Conservation (phyloP, 2,797 vertebrate genomes). For the Pangasius larnaudii region DNA sequence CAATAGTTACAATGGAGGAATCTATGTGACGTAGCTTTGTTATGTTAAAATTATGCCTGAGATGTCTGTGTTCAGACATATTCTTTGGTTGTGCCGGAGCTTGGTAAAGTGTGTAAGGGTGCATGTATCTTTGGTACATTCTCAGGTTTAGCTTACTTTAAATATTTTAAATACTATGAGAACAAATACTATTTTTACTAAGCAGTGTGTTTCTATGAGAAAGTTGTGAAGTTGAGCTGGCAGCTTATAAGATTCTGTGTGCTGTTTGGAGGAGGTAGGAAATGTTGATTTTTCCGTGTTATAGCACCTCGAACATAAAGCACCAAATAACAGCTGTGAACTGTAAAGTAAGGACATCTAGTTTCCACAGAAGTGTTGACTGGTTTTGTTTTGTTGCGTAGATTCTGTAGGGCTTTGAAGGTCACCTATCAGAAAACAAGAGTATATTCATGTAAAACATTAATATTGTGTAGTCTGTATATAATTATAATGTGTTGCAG, state of each 20-base stretch:
- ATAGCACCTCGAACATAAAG: not conserved
- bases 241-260: not conserved
- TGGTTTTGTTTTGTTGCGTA: slow-evolving; percentile 31
- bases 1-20: not conserved
- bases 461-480: not conserved
- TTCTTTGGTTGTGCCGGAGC: not conserved
- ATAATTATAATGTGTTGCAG: not conserved
- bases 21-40: not conserved
- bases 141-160: not conserved
- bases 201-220: not conserved
- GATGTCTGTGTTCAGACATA: not conserved
- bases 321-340: slow-evolving; percentile 1
- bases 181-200: not conserved
- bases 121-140: not conserved
- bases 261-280: slow-evolving; percentile 13
- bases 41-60: not conserved
- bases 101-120: not conserved
- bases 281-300: not conserved
- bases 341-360: slow-evolving; percentile 41
- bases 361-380: not conserved
- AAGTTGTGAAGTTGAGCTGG: not conserved
- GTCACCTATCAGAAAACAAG: slow-evolving; percentile 17
- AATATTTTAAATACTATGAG: not conserved
- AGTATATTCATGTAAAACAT: not conserved
- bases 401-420: not conserved